A percentile compares a stretch with the other conserved stretches of the same genome.
Conservation (phyloP, 2,888 invertebrate genomes). For the Clanis bilineata region DNA sequence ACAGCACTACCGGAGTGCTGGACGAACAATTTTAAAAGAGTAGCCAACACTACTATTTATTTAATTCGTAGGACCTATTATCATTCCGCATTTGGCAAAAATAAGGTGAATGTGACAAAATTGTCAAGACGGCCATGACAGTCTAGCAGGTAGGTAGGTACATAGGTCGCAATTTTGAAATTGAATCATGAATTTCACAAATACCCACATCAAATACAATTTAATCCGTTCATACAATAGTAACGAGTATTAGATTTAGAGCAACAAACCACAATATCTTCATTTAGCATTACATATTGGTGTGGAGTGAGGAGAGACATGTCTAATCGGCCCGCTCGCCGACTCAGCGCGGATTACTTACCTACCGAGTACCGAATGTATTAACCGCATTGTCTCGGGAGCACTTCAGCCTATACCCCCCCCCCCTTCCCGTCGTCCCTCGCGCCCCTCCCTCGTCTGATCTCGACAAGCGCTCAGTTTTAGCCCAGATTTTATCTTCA, state of each 20-base stretch:
- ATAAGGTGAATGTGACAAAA: too few species aligned
- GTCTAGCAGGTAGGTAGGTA: too few species aligned
- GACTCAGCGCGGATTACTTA: conserved; percentile 4
- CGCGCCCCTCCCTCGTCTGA: neutral
- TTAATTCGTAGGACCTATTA: too few species aligned
- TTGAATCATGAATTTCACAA: too few species aligned
- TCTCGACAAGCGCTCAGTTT: neutral
- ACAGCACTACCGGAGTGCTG: too few species aligned
- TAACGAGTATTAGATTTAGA: neutral
- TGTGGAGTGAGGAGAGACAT: neutral
- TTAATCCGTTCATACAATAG: neutral
- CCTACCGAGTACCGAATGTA: neutral
- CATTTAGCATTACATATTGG: neutral
- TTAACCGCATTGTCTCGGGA: conserved; percentile 12
- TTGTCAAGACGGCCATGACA: too few species aligned
- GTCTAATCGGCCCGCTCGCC: neutral
- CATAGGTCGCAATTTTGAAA: too few species aligned
- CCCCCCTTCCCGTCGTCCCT: neutral
- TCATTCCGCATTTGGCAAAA: too few species aligned
- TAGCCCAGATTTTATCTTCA: conserved; percentile 2
- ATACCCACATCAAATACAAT: too few species aligned
- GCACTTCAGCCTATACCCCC: neutral
- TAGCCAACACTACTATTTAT: too few species aligned
- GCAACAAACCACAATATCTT: neutral
- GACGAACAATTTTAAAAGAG: too few species aligned